A percentile compares a stretch with the other conserved stretches of the same genome.
Evolutionary conservation across 1,140 invertebrate genomes (phyloP).

Genomic region (Trichonephila clavata): DNA sequence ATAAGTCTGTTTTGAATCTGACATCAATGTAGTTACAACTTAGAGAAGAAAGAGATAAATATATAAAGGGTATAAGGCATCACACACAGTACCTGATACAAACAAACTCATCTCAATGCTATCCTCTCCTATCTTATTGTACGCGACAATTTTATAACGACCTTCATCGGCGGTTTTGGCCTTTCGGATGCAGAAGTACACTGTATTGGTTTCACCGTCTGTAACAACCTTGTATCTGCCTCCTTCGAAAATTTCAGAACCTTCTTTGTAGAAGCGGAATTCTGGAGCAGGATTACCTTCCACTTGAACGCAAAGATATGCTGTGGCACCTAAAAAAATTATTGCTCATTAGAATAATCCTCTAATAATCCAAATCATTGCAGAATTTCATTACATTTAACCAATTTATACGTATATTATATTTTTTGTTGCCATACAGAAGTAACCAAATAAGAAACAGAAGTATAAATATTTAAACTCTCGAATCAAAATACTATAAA

Average conservation of each 20-base stretch:
- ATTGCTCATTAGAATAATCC: too few species aligned
- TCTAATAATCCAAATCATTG: too few species aligned
- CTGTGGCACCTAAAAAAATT: slow-evolving; percentile 87
- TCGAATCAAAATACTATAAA: too few species aligned
- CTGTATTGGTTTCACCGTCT: slow-evolving; percentile 92
- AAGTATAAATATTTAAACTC: too few species aligned
- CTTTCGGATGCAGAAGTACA: slow-evolving; percentile 97
- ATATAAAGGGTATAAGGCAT: background rate
- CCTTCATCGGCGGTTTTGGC: slow-evolving; percentile 98
- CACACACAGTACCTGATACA: slow-evolving; percentile 93
- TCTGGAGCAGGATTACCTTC: slow-evolving; percentile 96
- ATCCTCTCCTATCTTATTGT: slow-evolving; percentile 96
- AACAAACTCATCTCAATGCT: slow-evolving; percentile 96
- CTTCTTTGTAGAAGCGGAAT: slow-evolving; percentile 97
- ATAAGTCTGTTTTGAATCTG: too few species aligned
- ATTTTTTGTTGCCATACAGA: background rate
- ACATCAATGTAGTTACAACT: too few species aligned
- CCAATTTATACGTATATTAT: too few species aligned
- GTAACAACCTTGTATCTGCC: slow-evolving; percentile 95
- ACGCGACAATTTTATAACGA: slow-evolving; percentile 95
- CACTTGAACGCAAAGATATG: slow-evolving; percentile 92
- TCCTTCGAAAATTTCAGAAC: slow-evolving; percentile 94
- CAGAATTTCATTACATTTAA: too few species aligned
- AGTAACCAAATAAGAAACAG: too few species aligned
- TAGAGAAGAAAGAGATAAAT: background rate